A percentile compares a stretch with the other conserved stretches of the same genome.
These are phyloP conservation scores for Lucifuga dentata DNA, from an alignment of 2,113 vertebrate genomes.

Conservation along the genomic window DNA sequence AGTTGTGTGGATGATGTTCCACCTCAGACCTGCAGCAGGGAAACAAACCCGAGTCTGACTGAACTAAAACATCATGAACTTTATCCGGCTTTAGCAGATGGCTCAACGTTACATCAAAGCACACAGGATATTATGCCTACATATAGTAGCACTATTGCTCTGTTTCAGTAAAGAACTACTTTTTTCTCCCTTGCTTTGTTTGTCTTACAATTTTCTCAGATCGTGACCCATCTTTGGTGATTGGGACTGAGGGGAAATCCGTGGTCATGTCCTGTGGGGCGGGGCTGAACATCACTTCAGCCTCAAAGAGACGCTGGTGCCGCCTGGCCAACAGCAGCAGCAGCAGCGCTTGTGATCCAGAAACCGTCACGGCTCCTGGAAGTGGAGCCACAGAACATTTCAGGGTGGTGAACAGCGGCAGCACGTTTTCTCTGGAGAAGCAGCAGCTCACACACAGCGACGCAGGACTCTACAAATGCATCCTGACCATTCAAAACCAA, in stretches of 20 bases:
- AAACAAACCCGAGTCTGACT: too few species aligned
- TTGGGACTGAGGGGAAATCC: neutral
- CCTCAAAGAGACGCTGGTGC: neutral
- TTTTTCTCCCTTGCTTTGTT: neutral
- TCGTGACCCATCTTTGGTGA: neutral
- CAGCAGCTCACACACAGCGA: too few species aligned
- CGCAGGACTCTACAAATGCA: too few species aligned
- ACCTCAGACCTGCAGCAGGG: too few species aligned
- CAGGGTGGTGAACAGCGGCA: neutral
- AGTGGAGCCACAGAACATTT: neutral
- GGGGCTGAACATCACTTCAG: neutral
- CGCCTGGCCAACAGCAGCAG: neutral
- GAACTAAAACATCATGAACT: too few species aligned
- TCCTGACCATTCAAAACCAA: too few species aligned
- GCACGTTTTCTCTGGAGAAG: too few species aligned
- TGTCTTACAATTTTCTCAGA: neutral
- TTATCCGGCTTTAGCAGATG: too few species aligned
- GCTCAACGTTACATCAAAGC: too few species aligned
- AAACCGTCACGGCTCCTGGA: neutral
- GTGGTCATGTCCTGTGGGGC: neutral
- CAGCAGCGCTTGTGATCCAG: neutral
- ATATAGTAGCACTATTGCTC: too few species aligned
- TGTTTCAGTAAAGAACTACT: neutral
- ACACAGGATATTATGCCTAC: too few species aligned
- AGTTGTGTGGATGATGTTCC: too few species aligned